A percentile compares a stretch with the other conserved stretches of the same genome.
These are phyloP conservation scores for Atopsyche davidsoni DNA, from an alignment of 1,140 invertebrate genomes.

Conservation along the genomic window DNA sequence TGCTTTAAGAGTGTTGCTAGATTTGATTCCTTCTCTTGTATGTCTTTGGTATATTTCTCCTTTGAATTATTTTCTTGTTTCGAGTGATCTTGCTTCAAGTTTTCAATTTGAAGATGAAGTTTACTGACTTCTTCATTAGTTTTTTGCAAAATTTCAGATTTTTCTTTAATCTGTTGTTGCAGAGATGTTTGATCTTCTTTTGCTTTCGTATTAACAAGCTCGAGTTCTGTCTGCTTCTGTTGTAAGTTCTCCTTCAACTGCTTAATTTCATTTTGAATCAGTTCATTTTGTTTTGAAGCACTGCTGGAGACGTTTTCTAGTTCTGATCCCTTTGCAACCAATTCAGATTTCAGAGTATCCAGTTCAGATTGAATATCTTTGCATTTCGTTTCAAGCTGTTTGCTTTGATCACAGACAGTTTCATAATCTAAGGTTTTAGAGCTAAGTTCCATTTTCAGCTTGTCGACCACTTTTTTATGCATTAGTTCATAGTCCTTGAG, in stretches of 20 bases:
- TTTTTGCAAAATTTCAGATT: slow-evolving; percentile 42
- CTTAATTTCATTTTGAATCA: slow-evolving; percentile 40
- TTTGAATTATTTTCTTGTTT: slow-evolving; percentile 40
- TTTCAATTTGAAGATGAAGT: slow-evolving; percentile 25
- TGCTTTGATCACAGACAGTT: slow-evolving; percentile 43
- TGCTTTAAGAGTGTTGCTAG: slow-evolving; percentile 44
- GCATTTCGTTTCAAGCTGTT: slow-evolving; percentile 43
- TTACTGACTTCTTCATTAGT: slow-evolving; percentile 18
- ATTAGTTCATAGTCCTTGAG: slow-evolving; percentile 46
- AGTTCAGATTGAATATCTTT: slow-evolving; percentile 42
- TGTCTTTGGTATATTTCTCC: slow-evolving; percentile 45
- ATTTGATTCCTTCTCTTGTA: slow-evolving; percentile 43
- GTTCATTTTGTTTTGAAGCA: slow-evolving; percentile 41
- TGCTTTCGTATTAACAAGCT: slow-evolving; percentile 32
- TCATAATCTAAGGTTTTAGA: slow-evolving; percentile 49
- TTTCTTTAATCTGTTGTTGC: slow-evolving; percentile 44
- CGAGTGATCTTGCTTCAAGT: slow-evolving; percentile 24
- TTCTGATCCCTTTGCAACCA: slow-evolving; percentile 41
- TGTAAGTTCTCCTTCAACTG: slow-evolving; percentile 40
- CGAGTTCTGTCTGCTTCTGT: slow-evolving; percentile 19
- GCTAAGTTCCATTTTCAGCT: slow-evolving; percentile 53
- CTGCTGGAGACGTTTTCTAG: slow-evolving; percentile 42
- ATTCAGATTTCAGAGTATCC: slow-evolving; percentile 38
- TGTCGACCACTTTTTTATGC: slow-evolving; percentile 50
- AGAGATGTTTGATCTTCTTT: slow-evolving; percentile 44